Evolutionary conservation across 2,797 vertebrate genomes (phyloP).

Genomic region (Tenualosa thibaudeaui): DNA sequence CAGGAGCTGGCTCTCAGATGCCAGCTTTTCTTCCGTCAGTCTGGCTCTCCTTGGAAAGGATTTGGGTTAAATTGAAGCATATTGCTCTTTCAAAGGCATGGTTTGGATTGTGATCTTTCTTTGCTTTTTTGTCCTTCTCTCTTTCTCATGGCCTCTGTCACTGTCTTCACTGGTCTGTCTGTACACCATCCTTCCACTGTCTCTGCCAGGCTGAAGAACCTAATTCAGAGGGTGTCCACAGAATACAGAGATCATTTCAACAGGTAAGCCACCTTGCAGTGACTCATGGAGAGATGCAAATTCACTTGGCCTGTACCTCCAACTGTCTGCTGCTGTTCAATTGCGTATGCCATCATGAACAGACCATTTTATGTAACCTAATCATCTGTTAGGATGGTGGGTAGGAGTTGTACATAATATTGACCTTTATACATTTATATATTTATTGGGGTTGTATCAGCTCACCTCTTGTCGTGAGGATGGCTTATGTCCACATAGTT

Average conservation of each 20-base stretch:
- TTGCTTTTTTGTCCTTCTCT: not conserved
- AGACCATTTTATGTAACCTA: no score
- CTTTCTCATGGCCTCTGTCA: not conserved
- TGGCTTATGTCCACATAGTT: not conserved
- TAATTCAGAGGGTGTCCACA: slow-evolving; percentile 90
- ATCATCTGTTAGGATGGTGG: no score
- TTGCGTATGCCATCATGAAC: no score
- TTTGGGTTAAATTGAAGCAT: not conserved
- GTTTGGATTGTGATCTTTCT: slow-evolving; percentile 28
- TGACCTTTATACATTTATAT: no score
- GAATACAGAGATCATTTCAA: slow-evolving; percentile 90
- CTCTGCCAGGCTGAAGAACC: slow-evolving; percentile 83
- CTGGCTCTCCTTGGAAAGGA: slow-evolving; percentile 7
- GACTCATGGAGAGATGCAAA: slow-evolving; percentile 43
- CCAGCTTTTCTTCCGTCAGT: slow-evolving; percentile 34
- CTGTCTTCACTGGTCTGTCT: slow-evolving; percentile 28
- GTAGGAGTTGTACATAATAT: no score
- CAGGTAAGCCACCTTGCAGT: slow-evolving; percentile 75
- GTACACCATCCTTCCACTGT: not conserved
- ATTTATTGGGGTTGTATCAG: not conserved
- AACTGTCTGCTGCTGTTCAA: no score
- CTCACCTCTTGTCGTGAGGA: not conserved
- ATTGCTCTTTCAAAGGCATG: not conserved
- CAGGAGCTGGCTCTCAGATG: slow-evolving; percentile 40
- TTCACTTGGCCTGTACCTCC: not conserved